Base-by-base conservation (phyloP, 2,888 invertebrate genomes). In the Nyleta sp. region DNA sequence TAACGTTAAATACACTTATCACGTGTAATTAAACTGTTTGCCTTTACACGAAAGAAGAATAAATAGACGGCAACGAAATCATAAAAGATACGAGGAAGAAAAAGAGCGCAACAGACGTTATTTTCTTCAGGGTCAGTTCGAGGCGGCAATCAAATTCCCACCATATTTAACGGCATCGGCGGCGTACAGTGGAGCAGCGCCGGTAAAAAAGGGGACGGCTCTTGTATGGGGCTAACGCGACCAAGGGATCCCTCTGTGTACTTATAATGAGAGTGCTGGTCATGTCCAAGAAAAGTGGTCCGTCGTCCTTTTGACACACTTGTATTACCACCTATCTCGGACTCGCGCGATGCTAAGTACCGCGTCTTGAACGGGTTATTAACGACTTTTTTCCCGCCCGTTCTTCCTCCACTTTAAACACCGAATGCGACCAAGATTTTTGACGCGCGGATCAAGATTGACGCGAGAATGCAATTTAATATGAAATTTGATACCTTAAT, bases 301-400 rank as follows among this genome's bases (percentile, higher is more conserved):
- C 86, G 82, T 84, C 84, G 87, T 87, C 85, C 86, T 75, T 79
- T 68, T 88, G 86, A 82, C 87, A 87, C 79, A 88, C 87, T 87
- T 88, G 65, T 82, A 81, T 83, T 86, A 83, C 84, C 81, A 83
- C 74, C 55, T 62, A 74, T 52, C 52, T 52, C 31, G 24, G 31
- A 28, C 50, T 44, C 11, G 57, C 48, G 24, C 38, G 62, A 64
- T 52, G 53, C 48, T 48, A 72, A 71, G 62, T 55, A 53, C 65
- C 40, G 6, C 59, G 20, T 67, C 67, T 60, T 53, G 35, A 67
- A 60, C 60, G 60, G 35, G 60, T 74, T 74, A 67, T 67, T 74
- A 74, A 73, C 28, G 35, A 67, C 44, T 65, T 65, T 59, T 53
- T 67, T 67, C 13, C 24, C 10, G 28, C 5, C 24, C 48, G 22